Base-by-base conservation (phyloP, 2,888 invertebrate species). In the Biston betularia region DNA sequence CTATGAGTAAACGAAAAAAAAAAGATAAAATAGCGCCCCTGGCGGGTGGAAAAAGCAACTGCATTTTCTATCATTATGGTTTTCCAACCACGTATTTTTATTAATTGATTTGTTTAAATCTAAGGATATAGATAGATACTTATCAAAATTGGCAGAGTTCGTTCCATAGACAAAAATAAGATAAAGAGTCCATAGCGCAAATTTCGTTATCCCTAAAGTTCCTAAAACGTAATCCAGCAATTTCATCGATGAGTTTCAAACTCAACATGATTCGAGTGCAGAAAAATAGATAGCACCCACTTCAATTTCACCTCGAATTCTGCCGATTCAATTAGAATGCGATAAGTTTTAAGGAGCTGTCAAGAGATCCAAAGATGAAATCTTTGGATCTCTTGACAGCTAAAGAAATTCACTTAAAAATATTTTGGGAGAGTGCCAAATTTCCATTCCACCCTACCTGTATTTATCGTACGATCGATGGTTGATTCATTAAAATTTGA, bases 231-330 rank as follows among this genome's bases (percentile, higher is more conserved):
- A 34, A 34, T 50, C 34, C 33, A 11, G 11, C 69, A 69, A 75
- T 75, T 77, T 74, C 78, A 71, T 78, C 77, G 72, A 72, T 65
- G 69, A 72, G 73, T 75, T 75, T 71, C 74, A 69, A 75, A 79
- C 76, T 71, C 64, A 57, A 75, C 48, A 38, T 42, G 35, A 72
- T 65, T 63, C 57, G 73, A 77, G 73, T 67, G 59, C 71, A 49
- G 62, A 56, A 75, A 52, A 81, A 82, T 82, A 82, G 75, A 80
- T 79, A 75, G 75, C 68, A 59, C 65, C 71, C 69, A 70, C 72
- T 66, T 65, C 68, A 62, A 79, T 75, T 76, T 79, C 64, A 56
- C 70, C 64, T 68, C 57, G 69, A 77, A 75, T 81, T 80, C 77
- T 79, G 78, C 82, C 78, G 73, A 75, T 78, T 79, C 12, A 10